phyloP scores from a whole-genome alignment of 1,140 invertebrate species.

The Papilio machaon region DNA sequence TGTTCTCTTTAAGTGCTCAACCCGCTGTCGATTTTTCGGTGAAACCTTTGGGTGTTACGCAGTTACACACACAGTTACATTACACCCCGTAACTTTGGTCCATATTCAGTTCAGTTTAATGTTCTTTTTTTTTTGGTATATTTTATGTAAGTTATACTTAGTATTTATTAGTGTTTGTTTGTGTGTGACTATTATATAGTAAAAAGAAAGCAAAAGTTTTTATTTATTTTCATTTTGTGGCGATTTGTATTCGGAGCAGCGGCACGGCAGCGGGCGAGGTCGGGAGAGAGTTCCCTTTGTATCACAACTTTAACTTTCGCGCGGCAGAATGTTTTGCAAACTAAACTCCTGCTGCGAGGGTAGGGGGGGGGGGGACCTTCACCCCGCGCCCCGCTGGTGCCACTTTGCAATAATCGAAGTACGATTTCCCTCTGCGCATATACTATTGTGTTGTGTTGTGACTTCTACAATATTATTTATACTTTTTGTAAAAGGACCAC shows the following conservation, averaged over 20 bases:
- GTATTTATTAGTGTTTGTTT: neutral
- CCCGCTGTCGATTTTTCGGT: no score
- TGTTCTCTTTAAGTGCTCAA: no score
- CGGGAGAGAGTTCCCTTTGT: conserved; percentile 4
- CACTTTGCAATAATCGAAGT: neutral
- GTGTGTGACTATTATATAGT: neutral
- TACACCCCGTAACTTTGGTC: no score
- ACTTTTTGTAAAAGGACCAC: neutral
- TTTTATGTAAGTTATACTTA: neutral
- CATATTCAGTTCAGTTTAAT: no score
- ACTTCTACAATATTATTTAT: neutral
- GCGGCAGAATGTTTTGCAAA: conserved; percentile 27
- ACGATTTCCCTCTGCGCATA: neutral
- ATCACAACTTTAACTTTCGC: conserved; percentile 27
- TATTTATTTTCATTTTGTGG: conserved; percentile 17
- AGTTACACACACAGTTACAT: no score
- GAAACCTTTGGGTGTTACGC: no score
- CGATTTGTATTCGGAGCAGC: conserved; percentile 24
- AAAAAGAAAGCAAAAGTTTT: neutral
- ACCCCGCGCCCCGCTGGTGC: neutral
- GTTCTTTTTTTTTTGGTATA: neutral
- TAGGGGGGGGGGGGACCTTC: neutral
- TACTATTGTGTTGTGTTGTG: neutral
- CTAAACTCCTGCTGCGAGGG: neutral
- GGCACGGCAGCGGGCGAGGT: neutral